phyloP scores from a whole-genome alignment of 1,140 invertebrate genomes.

The Bombus fervidus region DNA sequence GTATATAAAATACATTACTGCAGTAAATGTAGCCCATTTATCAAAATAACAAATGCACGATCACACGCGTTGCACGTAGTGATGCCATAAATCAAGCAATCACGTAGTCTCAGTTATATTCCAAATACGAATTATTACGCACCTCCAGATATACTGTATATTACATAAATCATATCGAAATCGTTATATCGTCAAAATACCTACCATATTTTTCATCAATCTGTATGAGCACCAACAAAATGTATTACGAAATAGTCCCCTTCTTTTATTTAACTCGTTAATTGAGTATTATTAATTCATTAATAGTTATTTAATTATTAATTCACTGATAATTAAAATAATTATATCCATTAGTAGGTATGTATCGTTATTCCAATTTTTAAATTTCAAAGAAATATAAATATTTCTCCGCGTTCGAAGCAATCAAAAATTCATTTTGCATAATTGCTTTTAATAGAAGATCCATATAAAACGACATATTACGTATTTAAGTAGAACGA shows the following conservation, averaged over 20 bases:
- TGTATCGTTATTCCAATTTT: too few species aligned
- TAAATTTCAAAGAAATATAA: too few species aligned
- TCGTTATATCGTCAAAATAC: neutral
- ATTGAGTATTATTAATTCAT: too few species aligned
- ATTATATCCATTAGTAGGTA: too few species aligned
- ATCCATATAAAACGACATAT: neutral
- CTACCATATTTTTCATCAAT: neutral
- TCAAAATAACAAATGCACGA: conserved; percentile 16
- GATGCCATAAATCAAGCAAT: conserved; percentile 17
- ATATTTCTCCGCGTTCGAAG: too few species aligned
- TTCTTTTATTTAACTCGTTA: too few species aligned
- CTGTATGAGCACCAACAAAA: neutral
- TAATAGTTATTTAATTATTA: too few species aligned
- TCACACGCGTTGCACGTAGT: neutral
- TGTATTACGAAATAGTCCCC: too few species aligned
- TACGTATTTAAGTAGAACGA: neutral
- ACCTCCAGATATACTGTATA: neutral
- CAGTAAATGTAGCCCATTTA: neutral
- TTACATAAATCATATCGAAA: conserved; percentile 10
- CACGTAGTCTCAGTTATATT: neutral
- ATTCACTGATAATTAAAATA: too few species aligned
- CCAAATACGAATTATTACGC: conserved; percentile 16
- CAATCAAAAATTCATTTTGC: neutral
- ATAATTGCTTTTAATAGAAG: neutral
- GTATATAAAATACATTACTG: neutral